Percentiles rank a stretch among this genome's conserved stretches.
These are phyloP conservation scores for Colletes latitarsis DNA, from an alignment of 1,140 invertebrate genomes.

Conservation along the genomic window DNA sequence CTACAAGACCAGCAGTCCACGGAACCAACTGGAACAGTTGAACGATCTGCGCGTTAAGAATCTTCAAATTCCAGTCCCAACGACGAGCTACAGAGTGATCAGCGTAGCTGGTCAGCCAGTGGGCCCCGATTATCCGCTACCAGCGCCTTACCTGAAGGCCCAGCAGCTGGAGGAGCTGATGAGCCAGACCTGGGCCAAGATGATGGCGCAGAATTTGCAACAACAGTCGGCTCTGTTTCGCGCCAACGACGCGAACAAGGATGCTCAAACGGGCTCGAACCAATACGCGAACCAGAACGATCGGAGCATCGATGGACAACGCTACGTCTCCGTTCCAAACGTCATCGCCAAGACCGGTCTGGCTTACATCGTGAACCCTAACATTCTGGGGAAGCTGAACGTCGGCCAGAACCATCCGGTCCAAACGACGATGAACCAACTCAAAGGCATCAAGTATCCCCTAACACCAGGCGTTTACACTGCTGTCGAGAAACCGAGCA, in stretches of 20 bases:
- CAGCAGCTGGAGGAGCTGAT: constrained; percentile 74
- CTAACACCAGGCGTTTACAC: constrained; percentile 66
- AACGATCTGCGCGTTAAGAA: constrained; percentile 44
- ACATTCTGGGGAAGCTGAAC: constrained; percentile 63
- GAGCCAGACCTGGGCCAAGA: constrained; percentile 68
- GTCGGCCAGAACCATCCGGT: constrained; percentile 21
- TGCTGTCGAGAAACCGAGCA: constrained; percentile 57
- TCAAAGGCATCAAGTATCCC: constrained; percentile 63
- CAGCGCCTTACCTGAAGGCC: constrained; percentile 61
- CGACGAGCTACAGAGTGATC: constrained; percentile 71
- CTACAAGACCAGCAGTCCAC: constrained; percentile 63
- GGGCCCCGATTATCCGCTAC: constrained; percentile 64
- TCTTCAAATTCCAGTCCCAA: constrained; percentile 49
- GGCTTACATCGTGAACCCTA: constrained; percentile 69
- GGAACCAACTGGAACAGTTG: constrained; percentile 67
- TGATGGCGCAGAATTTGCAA: constrained; percentile 67
- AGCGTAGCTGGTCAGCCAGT: constrained; percentile 67
- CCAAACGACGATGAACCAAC: constrained; percentile 1
- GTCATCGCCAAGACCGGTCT: constrained; percentile 70
- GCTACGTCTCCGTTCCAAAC: constrained; percentile 51
- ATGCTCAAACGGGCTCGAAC: neutral
- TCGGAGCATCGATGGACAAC: constrained; percentile 44
- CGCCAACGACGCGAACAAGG: constrained; percentile 40
- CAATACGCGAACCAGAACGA: constrained; percentile 27
- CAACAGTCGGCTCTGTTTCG: constrained; percentile 56